Conservation (phyloP, 2,797 vertebrate species). For the Chaetophractus vellerosus region DNA sequence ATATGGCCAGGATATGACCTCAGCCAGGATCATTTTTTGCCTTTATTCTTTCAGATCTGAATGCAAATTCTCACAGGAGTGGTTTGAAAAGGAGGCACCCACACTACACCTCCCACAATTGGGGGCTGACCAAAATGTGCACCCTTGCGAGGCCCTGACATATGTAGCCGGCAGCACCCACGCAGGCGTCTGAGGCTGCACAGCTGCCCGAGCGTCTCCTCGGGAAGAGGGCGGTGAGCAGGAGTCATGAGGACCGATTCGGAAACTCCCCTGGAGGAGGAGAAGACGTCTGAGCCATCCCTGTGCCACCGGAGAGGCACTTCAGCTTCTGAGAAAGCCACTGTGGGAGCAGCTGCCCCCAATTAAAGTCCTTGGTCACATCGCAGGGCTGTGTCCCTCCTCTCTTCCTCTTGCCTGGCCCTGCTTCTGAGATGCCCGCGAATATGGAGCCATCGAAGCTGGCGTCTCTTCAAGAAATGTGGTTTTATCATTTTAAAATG, state of each 20-base stretch:
- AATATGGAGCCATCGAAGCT: background rate
- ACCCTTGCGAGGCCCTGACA: conserved; percentile 4
- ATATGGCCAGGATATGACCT: background rate
- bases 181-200: background rate
- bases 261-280: conserved; percentile 80
- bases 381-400: background rate
- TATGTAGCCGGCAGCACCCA: background rate
- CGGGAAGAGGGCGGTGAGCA: background rate
- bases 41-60: conserved; percentile 73
- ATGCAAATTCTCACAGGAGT: fast-evolving
- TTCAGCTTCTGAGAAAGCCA: background rate
- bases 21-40: background rate
- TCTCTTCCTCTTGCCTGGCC: background rate
- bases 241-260: conserved; percentile 86
- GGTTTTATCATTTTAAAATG: background rate
- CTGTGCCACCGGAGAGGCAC: conserved; percentile 60
- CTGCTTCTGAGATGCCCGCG: background rate
- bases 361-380: conserved; percentile 68
- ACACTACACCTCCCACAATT: fast-evolving
- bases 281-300: conserved; percentile 79
- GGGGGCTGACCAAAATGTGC: fast-evolving
- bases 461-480: background rate
- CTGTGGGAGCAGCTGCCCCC: background rate
- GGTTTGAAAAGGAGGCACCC: background rate
- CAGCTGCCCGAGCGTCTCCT: background rate